phyloP scores from a whole-genome alignment of 1,140 invertebrate genomes.

The Grapholita molesta region DNA sequence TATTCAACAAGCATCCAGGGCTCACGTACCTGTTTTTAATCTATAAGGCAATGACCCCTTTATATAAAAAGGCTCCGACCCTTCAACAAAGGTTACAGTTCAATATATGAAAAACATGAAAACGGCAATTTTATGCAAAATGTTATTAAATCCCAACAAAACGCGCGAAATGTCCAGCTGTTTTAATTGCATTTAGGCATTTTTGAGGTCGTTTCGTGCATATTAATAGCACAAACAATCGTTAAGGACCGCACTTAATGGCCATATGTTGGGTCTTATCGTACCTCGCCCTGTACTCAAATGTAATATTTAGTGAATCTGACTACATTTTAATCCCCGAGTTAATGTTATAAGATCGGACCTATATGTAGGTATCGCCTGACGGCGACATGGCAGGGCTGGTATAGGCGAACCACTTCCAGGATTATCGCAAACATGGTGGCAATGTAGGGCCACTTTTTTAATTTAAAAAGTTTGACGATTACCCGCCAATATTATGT shows the following conservation, averaged over 20 bases:
- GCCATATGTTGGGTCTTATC: constrained; percentile 6
- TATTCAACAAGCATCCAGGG: too few relatives aligned
- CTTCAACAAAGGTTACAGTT: too few relatives aligned
- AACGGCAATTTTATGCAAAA: constrained; percentile 28
- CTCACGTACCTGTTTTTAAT: too few relatives aligned
- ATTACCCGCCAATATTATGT: background rate
- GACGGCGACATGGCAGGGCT: too few relatives aligned
- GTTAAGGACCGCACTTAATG: background rate
- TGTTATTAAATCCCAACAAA: background rate
- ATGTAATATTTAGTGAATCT: background rate
- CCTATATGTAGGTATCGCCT: too few relatives aligned
- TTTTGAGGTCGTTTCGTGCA: background rate
- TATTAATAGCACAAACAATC: background rate
- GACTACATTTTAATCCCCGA: too few relatives aligned
- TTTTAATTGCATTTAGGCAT: background rate
- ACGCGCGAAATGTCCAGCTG: background rate
- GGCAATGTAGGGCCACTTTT: too few relatives aligned
- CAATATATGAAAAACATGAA: constrained; percentile 24
- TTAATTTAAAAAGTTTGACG: background rate
- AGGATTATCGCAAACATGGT: too few relatives aligned
- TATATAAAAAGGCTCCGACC: too few relatives aligned
- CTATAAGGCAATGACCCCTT: too few relatives aligned
- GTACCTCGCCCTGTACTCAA: background rate
- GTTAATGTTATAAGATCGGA: too few relatives aligned
- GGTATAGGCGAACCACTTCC: too few relatives aligned